Evolutionary conservation across 2,888 invertebrate genomes (phyloP).

Genomic region (Dynastes hyllus): DNA sequence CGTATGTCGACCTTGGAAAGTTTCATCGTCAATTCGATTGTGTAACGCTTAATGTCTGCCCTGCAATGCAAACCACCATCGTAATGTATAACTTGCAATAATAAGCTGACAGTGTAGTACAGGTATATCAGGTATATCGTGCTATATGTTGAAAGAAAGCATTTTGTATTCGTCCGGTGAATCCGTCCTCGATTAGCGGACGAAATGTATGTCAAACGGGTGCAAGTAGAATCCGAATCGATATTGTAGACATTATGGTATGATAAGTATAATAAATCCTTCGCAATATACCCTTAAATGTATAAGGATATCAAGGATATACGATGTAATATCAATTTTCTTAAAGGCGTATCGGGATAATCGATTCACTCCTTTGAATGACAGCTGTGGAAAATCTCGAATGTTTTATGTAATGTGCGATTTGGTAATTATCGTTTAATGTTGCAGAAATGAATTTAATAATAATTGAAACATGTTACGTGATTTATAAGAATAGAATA

Average conservation of each 20-base stretch:
- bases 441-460: too few species aligned
- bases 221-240: conserved; percentile 13
- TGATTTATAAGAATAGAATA: too few species aligned
- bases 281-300: neutral
- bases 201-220: conserved; percentile 38
- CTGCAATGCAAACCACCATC: conserved; percentile 66
- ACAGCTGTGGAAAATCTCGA: too few species aligned
- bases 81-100: conserved; percentile 8
- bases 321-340: too few species aligned
- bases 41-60: conserved; percentile 76
- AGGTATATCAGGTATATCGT: too few species aligned
- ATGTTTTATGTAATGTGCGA: too few species aligned
- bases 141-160: conserved; percentile 25
- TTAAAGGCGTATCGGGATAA: too few species aligned
- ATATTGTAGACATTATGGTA: neutral
- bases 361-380: too few species aligned
- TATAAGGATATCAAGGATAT: neutral
- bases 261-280: neutral
- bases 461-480: too few species aligned
- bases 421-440: too few species aligned
- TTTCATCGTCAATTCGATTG: conserved; percentile 76
- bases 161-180: conserved; percentile 21
- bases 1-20: conserved; percentile 83
- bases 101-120: neutral
- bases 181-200: conserved; percentile 9